Base-by-base conservation (phyloP, 2,797 vertebrate species). In the Cryptoprocta ferox region DNA sequence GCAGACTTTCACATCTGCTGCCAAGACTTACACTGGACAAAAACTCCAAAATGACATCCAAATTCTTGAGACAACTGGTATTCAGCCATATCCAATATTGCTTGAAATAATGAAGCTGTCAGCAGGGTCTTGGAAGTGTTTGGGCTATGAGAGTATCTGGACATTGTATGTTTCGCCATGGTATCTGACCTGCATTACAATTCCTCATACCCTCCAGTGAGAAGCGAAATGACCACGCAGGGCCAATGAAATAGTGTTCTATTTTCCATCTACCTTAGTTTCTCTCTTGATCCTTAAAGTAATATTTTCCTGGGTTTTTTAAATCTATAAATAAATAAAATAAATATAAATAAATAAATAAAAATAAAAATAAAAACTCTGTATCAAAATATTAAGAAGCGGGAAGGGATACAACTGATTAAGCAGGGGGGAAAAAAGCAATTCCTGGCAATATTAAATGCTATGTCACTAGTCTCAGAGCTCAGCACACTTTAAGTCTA, bases 41-140 rank as follows among this genome's bases (percentile, higher is more conserved):
- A 78, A 53, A 92, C 42, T 37, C 70, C 61, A 50, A 92, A 39
- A 93, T 86, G 84, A 83, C 6, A 21, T 71, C 78, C 83, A 85
- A n/a, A 83, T 82, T 93, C 84, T 95, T 85, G 53, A 42, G 80
- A 92, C 78, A 97, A 87, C n/a, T 73, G 86, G 37, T 91, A 48
- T 88, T 68, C 63, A 75, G 95, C 73, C 81, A 56, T 42, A 94
- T 68, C 89, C 94, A 94, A 92, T 93, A 59, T 2, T 93, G 65
- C 84, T 70, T 92, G 89, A 94, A 94, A 94, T 94, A 95, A 95
- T 89, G 81, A 92, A 95, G 92, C 91, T 96, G 84, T 95, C 94
- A 86, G 56, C 71, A 68, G 56, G 37, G 68, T 63, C 94, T 35
- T 89, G 45, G 92, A 92, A 90, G 89, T 59, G 65, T 79, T 18